A percentile compares a stretch with the other conserved stretches of the same genome.
phyloP scores from a whole-genome alignment of 2,113 vertebrate species.

The Labeo catla region DNA sequence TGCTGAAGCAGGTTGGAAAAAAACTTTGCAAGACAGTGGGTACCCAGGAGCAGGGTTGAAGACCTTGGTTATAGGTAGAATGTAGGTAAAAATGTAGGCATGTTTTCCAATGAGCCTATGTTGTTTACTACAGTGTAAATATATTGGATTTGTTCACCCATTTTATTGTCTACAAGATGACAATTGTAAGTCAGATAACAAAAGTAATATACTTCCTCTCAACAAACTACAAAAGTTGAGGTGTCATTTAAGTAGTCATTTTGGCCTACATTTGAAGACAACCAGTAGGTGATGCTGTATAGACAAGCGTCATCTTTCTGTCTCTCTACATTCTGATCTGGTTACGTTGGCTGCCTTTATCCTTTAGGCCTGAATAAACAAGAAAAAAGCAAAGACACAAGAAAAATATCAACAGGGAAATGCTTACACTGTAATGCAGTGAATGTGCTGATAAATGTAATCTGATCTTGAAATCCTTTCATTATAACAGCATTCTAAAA shows the following conservation, averaged over 20 bases:
- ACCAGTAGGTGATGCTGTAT: not conserved
- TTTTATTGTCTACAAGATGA: not conserved
- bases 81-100: no score
- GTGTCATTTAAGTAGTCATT: not conserved
- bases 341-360: not conserved
- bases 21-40: no score
- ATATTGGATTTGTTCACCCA: not conserved
- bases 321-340: not conserved
- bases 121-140: no score
- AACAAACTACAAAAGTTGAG: not conserved
- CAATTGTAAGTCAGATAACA: not conserved
- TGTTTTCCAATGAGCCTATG: no score
- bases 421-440: not conserved
- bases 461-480: not conserved
- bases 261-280: not conserved
- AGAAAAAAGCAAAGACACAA: not conserved
- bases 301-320: not conserved
- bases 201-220: not conserved
- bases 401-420: not conserved
- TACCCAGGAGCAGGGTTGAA: no score
- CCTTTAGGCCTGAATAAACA: not conserved
- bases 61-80: no score
- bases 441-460: slow-evolving; percentile 5
- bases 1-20: no score
- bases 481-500: not conserved